Evolutionary conservation across 2,888 invertebrate genomes (phyloP).

Genomic region (Brachyptera putata): DNA sequence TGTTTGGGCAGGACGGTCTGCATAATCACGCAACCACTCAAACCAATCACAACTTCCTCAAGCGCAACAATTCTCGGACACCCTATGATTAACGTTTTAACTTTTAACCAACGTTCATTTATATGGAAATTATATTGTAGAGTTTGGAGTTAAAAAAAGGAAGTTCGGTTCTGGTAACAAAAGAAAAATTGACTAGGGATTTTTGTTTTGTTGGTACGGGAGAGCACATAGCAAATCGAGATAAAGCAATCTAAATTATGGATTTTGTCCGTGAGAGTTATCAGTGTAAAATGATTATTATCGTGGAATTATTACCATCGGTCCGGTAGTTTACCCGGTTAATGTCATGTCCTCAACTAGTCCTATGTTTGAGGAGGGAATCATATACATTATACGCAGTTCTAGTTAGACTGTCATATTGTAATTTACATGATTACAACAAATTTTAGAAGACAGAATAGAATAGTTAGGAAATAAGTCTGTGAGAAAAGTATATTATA

Average conservation of each 20-base stretch:
- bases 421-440: conserved; percentile 4
- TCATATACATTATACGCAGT: too few species aligned
- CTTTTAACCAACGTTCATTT: conserved; percentile 10
- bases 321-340: too few species aligned
- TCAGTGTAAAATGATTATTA: too few species aligned
- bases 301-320: too few species aligned
- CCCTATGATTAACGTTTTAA: conserved; percentile 13
- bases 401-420: neutral
- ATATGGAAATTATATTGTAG: conserved; percentile 22
- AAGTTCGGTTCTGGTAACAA: conserved; percentile 17
- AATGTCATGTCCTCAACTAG: too few species aligned
- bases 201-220: conserved; percentile 9
- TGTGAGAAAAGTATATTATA: too few species aligned
- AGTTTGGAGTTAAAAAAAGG: conserved; percentile 1
- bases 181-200: conserved; percentile 18
- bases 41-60: neutral
- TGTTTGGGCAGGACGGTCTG: too few species aligned
- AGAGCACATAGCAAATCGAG: conserved; percentile 1
- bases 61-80: conserved; percentile 11
- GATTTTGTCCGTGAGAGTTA: conserved; percentile 2
- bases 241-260: conserved; percentile 14
- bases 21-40: neutral
- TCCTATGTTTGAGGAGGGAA: too few species aligned
- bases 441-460: neutral
- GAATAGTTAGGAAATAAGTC: too few species aligned